Evolutionary conservation across 1,140 invertebrate genomes (phyloP).

Genomic region (Camponotus pennsylvanicus): DNA sequence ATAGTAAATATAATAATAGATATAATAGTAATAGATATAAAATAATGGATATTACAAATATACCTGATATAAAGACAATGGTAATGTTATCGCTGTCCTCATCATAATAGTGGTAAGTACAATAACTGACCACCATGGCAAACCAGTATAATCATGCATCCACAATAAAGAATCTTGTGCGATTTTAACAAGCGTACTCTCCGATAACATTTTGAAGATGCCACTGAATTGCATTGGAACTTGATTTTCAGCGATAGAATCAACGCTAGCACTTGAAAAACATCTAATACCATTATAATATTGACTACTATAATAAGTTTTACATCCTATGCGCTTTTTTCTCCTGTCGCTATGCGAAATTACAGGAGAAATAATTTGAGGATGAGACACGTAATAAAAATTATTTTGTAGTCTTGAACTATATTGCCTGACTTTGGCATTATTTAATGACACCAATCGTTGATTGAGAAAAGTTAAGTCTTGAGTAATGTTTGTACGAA

Average conservation of each 20-base stretch:
- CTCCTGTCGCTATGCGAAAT: neutral
- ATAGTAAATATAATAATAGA: neutral
- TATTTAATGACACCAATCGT: neutral
- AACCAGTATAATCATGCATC: slow-evolving; percentile 90
- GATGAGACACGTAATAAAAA: neutral
- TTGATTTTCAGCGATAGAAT: neutral
- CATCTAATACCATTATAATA: slow-evolving; percentile 32
- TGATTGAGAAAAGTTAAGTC: neutral
- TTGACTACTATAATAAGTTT: neutral
- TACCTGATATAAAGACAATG: slow-evolving; percentile 91
- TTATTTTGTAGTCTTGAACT: neutral
- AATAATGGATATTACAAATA: slow-evolving; percentile 2
- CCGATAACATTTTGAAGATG: slow-evolving; percentile 84
- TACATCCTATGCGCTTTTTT: neutral
- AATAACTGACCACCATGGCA: slow-evolving; percentile 95
- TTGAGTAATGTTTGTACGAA: neutral
- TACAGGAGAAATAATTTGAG: neutral
- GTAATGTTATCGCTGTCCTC: slow-evolving; percentile 90
- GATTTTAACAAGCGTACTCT: slow-evolving; percentile 89
- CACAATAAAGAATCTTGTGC: slow-evolving; percentile 89
- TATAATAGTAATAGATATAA: neutral
- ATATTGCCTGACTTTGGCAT: neutral
- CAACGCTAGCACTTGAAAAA: neutral
- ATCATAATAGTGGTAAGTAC: slow-evolving; percentile 90
- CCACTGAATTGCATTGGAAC: slow-evolving; percentile 23